Base-by-base conservation (phyloP, 2,888 invertebrate species). In the Resseliella maxima region DNA sequence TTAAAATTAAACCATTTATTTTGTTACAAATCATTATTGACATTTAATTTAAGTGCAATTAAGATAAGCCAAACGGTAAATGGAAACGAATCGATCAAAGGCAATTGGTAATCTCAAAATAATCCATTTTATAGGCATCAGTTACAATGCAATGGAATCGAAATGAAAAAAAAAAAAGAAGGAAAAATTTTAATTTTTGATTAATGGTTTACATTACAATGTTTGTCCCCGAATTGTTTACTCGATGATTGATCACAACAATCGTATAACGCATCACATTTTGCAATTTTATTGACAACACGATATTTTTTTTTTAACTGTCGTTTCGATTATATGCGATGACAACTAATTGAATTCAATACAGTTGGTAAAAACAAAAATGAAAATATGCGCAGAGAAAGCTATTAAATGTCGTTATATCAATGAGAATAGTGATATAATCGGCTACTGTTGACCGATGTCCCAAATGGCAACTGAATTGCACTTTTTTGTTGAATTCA, bases 41-140 rank as follows among this genome's bases (percentile, higher is more conserved):
- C 83, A 83, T 83, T 83, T 38, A 38, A 83, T 83, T 83, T 36
- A 83, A 83, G 41, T 83, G 83, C 38, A 83, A 83, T 83, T 83
- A 83, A 83, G 83, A 83, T 83, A 83, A 83, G 72, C 72, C 46
- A 50, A 15, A 41, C 41, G 41, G 15, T 59, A 12, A 2, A 50
- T 18, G 15, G 2, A 2, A 18, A 50, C 21, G 46, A 50, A 8
- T 59, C 59, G 59, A 15, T 0, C 31, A 18, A 35, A 72, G 72
- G 72, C 72, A 72, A 72, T 35, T n/a, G 1, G 72, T 72, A 59
- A 59, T 59, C 59, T 59, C 59, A 27, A 8, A 59, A 12, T 59
- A 59, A 12, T 12, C 72, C 31, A 21, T 59, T 15, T 12, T 59
- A 18, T 31, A 35, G 46, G 15, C 46, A 18, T 50, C 72, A 35